phyloP scores from a whole-genome alignment of 2,113 vertebrate species.

The Malurus melanocephalus region DNA sequence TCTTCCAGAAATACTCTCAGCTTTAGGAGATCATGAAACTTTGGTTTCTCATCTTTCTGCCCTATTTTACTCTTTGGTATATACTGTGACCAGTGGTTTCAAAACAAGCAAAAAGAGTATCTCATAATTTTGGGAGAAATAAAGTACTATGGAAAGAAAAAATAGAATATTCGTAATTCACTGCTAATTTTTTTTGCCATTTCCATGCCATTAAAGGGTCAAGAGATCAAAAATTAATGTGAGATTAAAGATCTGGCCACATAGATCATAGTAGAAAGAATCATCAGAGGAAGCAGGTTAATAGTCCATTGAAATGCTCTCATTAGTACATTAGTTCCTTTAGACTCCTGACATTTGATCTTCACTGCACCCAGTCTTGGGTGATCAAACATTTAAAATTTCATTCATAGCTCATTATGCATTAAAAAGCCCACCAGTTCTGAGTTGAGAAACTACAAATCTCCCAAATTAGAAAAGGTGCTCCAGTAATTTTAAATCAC shows the following conservation, averaged over 20 bases:
- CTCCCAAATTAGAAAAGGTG: not conserved
- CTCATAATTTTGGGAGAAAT: not conserved
- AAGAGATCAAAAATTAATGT: not conserved
- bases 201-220: not conserved
- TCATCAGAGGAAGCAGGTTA: not conserved
- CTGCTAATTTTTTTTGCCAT: not conserved
- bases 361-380: not conserved
- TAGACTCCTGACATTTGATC: not conserved
- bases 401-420: not conserved
- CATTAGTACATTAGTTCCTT: not conserved
- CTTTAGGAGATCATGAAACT: not conserved
- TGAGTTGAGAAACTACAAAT: not conserved
- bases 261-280: not conserved
- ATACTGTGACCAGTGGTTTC: not conserved
- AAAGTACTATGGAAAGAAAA: not conserved
- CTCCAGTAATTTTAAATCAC: not conserved
- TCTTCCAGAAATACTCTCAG: not conserved
- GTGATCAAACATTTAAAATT: not conserved
- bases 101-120: not conserved
- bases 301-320: not conserved
- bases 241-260: not conserved
- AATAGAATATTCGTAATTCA: not conserved
- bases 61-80: not conserved
- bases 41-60: not conserved
- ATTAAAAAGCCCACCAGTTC: not conserved